These are phyloP conservation scores for Prosopocoilus inquinatus DNA, from an alignment of 2,888 invertebrate genomes.

Conservation along the genomic window DNA sequence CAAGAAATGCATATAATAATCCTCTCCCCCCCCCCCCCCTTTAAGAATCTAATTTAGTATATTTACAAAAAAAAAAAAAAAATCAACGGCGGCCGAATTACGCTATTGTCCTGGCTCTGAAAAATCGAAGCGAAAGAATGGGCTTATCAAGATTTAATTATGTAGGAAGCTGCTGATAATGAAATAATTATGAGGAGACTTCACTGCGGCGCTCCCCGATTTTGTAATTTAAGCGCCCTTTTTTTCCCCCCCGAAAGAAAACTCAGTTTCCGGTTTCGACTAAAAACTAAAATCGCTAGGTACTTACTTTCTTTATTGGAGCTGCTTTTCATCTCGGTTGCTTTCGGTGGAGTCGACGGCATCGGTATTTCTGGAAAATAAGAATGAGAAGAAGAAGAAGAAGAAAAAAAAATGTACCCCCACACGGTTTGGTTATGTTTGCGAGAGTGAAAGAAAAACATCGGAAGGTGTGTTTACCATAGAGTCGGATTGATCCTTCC, in stretches of 20 bases:
- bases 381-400: too few species aligned
- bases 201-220: slow-evolving; percentile 14
- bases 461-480: slow-evolving; percentile 62
- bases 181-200: slow-evolving; percentile 20
- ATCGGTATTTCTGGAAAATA: slow-evolving; percentile 77
- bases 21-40: too few species aligned
- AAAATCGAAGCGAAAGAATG: too few species aligned
- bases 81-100: too few species aligned
- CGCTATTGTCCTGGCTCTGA: too few species aligned
- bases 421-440: too few species aligned
- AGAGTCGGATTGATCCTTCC: slow-evolving; percentile 87
- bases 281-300: neutral
- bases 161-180: slow-evolving; percentile 9
- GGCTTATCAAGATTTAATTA: too few species aligned
- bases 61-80: too few species aligned
- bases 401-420: neutral
- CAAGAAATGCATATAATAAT: too few species aligned
- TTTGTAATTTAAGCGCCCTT: too few species aligned
- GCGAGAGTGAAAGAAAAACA: too few species aligned
- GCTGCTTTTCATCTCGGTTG: slow-evolving; percentile 75
- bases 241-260: neutral
- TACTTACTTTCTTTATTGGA: slow-evolving; percentile 73
- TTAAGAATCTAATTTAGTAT: too few species aligned
- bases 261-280: neutral
- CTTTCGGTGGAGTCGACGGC: slow-evolving; percentile 81